A percentile compares a stretch with the other conserved stretches of the same genome.
Conservation (phyloP, 2,888 invertebrate genomes). For the Cheilosia vulpina region DNA sequence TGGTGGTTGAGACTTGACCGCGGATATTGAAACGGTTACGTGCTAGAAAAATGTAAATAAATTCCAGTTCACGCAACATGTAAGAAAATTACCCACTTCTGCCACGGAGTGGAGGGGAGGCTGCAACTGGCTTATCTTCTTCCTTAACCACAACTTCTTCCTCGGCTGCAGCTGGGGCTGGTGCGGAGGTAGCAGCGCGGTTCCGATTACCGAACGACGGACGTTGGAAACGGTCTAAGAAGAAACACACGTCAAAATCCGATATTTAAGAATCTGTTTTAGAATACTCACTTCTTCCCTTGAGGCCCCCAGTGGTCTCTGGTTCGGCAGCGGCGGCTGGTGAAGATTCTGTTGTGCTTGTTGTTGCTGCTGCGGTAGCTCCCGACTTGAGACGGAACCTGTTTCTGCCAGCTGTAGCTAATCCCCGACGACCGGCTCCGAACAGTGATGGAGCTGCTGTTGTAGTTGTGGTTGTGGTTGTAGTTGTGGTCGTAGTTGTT, state of each 20-base stretch:
- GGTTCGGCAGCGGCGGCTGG: conserved; percentile 83
- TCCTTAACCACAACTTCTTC: conserved; percentile 79
- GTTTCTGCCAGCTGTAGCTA: conserved; percentile 80
- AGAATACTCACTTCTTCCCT: conserved; percentile 79
- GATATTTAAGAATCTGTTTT: not conserved
- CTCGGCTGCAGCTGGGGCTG: conserved; percentile 76
- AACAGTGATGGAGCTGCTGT: conserved; percentile 83
- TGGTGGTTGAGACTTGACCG: conserved; percentile 79
- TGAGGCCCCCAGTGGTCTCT: conserved; percentile 69
- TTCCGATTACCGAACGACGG: conserved; percentile 82
- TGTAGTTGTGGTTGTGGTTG: conserved; percentile 83
- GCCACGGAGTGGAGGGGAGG: conserved; percentile 78
- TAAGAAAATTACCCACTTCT: conserved; percentile 79
- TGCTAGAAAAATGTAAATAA: conserved; percentile 76
- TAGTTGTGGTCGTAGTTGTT: conserved; percentile 85
- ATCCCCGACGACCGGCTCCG: conserved; percentile 79
- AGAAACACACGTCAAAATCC: not conserved
- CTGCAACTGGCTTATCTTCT: conserved; percentile 79
- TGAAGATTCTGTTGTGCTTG: conserved; percentile 84
- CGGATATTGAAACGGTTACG: conserved; percentile 83
- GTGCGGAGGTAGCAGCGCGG: conserved; percentile 78
- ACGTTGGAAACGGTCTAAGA: conserved; percentile 82
- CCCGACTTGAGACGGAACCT: conserved; percentile 81
- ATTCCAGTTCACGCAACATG: not conserved
- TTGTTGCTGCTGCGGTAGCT: conserved; percentile 84